These are phyloP conservation scores for Xerus rutilus DNA, from an alignment of 2,797 vertebrate species.

Conservation along the genomic window DNA sequence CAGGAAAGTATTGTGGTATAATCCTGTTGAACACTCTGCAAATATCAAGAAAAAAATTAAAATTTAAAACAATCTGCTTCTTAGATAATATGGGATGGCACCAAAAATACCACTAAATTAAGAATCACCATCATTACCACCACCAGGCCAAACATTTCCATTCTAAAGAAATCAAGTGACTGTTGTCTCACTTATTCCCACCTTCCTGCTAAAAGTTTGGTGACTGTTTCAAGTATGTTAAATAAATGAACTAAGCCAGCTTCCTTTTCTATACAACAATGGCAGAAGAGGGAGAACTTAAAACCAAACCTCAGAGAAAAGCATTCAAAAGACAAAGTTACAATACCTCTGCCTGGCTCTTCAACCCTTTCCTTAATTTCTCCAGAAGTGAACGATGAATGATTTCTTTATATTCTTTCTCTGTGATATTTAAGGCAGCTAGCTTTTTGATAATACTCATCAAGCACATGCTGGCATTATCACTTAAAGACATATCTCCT, in stretches of 20 bases:
- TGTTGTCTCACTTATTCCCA: background rate
- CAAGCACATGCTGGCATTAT: constrained; percentile 95
- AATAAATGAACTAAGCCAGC: background rate
- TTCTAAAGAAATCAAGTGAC: background rate
- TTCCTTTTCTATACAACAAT: background rate
- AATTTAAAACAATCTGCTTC: constrained; percentile 34
- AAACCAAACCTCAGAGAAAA: accelerated
- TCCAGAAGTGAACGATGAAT: constrained; percentile 94
- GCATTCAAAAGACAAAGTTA: background rate
- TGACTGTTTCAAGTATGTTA: background rate
- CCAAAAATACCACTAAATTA: background rate
- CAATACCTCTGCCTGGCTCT: constrained; percentile 94
- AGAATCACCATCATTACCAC: background rate
- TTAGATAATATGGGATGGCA: background rate
- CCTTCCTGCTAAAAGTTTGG: background rate
- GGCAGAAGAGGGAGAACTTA: background rate
- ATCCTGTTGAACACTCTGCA: constrained; percentile 95
- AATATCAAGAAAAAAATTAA: constrained; percentile 66
- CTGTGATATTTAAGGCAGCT: constrained; percentile 87
- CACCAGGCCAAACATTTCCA: background rate
- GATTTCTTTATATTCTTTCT: constrained; percentile 92
- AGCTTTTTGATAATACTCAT: constrained; percentile 92
- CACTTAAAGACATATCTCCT: constrained; percentile 97
- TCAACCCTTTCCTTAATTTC: constrained; percentile 93
- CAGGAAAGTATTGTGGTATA: constrained; percentile 95